Conservation (phyloP, 2,113 vertebrate species). For the Pitta sordida region DNA sequence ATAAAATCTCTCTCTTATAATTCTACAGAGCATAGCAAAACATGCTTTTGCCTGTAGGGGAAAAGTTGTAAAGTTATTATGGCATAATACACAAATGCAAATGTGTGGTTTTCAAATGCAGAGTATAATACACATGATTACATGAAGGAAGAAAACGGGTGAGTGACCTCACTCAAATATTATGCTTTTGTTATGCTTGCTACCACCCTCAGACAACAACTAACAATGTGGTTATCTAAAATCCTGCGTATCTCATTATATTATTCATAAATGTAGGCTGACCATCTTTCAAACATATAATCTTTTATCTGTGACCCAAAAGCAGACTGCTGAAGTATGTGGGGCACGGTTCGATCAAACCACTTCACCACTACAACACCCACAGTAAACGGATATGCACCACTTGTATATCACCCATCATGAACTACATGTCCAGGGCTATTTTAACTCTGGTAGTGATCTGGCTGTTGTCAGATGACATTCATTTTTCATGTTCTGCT, state of each 20-base stretch:
- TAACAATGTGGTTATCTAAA: background rate
- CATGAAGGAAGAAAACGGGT: background rate
- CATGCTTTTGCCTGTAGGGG: background rate
- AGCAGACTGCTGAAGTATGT: background rate
- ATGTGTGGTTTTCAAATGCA: background rate
- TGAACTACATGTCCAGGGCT: slow-evolving; percentile 37
- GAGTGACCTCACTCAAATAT: background rate
- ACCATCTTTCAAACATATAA: background rate
- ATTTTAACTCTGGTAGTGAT: slow-evolving; percentile 39
- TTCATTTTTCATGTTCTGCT: slow-evolving; percentile 43
- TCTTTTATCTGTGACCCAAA: background rate
- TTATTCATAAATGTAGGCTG: background rate
- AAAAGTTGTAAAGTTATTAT: background rate
- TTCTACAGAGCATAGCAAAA: background rate
- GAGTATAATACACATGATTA: background rate
- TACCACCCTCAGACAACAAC: background rate
- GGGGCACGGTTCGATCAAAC: background rate
- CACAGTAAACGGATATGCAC: background rate
- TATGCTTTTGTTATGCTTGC: background rate
- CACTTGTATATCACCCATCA: background rate
- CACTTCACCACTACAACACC: background rate
- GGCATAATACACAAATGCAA: background rate
- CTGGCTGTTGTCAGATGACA: slow-evolving; percentile 55
- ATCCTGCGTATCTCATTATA: background rate
- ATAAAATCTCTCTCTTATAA: background rate